phyloP scores from a whole-genome alignment of 2,113 vertebrate genomes.

The Cottus gobio region DNA sequence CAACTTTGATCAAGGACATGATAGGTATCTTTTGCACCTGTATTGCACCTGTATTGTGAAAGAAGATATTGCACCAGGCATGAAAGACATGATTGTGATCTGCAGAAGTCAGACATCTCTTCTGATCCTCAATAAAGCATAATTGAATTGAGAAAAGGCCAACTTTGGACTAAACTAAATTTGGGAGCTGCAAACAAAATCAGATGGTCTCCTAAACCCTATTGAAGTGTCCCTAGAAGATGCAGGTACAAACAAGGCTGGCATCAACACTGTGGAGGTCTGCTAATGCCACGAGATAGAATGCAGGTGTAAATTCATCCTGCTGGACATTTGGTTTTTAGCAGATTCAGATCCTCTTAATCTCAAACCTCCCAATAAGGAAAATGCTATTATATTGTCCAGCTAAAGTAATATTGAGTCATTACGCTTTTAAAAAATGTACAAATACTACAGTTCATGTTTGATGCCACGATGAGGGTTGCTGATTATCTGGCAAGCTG shows the following conservation, averaged over 20 bases:
- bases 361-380: neutral
- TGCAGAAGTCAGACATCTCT: neutral
- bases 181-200: neutral
- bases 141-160: neutral
- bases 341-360: neutral
- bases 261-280: neutral
- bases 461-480: neutral
- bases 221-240: neutral
- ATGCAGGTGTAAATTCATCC: neutral
- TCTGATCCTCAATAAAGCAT: neutral
- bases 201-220: neutral
- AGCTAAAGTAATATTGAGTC: neutral
- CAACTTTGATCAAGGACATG: neutral
- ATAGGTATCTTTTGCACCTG: neutral
- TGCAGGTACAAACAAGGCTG: neutral
- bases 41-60: neutral
- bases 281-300: conserved; percentile 8
- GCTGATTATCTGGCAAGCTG: neutral
- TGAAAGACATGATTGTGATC: neutral
- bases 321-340: neutral
- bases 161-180: neutral
- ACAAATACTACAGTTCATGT: neutral
- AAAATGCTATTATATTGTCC: neutral
- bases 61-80: neutral
- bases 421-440: too few relatives aligned